phyloP scores from a whole-genome alignment of 2,113 vertebrate genomes.

The Dunckerocampus dactyliophorus region DNA sequence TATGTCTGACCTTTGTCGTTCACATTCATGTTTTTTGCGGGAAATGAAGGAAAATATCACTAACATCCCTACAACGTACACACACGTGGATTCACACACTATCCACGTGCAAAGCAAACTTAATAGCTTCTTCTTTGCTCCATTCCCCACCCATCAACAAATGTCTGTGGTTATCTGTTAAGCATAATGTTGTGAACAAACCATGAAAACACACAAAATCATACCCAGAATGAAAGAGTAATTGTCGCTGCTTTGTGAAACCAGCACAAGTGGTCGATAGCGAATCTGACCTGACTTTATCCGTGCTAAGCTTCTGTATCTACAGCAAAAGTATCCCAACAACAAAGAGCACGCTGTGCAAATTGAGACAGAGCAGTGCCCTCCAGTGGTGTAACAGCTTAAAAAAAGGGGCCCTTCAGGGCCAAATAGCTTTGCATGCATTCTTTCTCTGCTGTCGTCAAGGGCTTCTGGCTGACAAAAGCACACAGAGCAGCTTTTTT shows the following conservation, averaged over 20 bases:
- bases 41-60: too few species aligned
- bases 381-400: conserved; percentile 67
- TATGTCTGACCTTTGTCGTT: background rate
- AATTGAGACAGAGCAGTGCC: conserved; percentile 65
- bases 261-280: too few species aligned
- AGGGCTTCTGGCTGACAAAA: conserved; percentile 61
- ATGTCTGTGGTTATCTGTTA: background rate
- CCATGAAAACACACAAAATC: background rate
- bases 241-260: background rate
- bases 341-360: conserved; percentile 56
- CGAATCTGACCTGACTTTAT: conserved; percentile 13
- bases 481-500: conserved; percentile 48
- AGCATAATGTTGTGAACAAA: background rate
- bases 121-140: background rate
- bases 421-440: conserved; percentile 35
- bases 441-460: conserved; percentile 41
- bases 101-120: background rate
- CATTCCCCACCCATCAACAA: background rate
- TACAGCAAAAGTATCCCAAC: conserved; percentile 12
- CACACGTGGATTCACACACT: background rate
- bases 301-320: conserved; percentile 23
- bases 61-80: too few species aligned
- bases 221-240: background rate
- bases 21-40: background rate
- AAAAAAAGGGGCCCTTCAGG: conserved; percentile 31